Evolutionary conservation across 2,113 vertebrate species (phyloP).

Genomic region (Tor tambroides): DNA sequence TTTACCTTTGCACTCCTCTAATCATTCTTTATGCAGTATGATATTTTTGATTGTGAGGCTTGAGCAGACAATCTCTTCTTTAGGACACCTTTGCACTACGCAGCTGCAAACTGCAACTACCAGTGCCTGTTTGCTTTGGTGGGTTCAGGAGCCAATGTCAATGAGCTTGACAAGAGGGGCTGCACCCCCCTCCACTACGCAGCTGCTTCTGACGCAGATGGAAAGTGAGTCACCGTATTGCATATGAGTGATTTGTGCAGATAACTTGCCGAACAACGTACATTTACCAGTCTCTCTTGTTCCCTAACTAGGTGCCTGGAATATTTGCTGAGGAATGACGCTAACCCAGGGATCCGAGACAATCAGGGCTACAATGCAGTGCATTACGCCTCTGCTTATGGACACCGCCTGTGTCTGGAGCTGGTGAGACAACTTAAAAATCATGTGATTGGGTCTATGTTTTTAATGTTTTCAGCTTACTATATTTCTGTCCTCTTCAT

Average conservation of each 20-base stretch:
- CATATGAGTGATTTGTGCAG: background rate
- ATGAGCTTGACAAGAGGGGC: constrained; percentile 94
- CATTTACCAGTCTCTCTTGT: background rate
- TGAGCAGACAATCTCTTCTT: background rate
- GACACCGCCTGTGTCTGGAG: constrained; percentile 80
- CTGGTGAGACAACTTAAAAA: constrained; percentile 68
- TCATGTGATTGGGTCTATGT: background rate
- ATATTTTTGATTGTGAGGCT: background rate
- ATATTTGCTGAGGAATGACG: constrained; percentile 96
- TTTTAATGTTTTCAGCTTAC: background rate
- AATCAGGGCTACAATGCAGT: constrained; percentile 98
- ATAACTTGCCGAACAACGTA: background rate
- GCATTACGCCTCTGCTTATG: constrained; percentile 88
- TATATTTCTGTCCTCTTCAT: constrained; percentile 39
- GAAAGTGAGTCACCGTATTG: constrained; percentile 84
- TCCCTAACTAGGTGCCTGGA: constrained; percentile 89
- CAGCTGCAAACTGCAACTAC: constrained; percentile 99
- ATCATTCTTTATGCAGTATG: background rate
- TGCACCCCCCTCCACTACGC: constrained; percentile 97
- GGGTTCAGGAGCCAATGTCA: constrained; percentile 96
- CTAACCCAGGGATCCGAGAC: constrained; percentile 95
- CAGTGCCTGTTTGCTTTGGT: constrained; percentile 99
- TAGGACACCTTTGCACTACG: constrained; percentile 96
- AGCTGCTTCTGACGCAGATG: constrained; percentile 94
- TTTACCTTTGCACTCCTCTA: background rate